Evolutionary conservation across 2,113 vertebrate species (phyloP).

Genomic region (Felis chaus): DNA sequence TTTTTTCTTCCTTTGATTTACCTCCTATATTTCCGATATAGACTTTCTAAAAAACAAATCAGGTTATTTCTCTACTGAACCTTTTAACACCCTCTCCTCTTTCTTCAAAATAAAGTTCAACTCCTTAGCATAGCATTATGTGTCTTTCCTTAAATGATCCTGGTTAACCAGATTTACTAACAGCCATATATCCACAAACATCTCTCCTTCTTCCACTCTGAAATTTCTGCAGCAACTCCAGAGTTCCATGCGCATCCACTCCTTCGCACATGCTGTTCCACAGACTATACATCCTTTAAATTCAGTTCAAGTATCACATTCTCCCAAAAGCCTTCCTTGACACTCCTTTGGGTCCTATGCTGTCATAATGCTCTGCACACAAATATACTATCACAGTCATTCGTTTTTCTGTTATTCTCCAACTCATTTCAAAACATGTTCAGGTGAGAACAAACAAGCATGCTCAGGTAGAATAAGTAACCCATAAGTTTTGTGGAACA

Average conservation of each 20-base stretch:
- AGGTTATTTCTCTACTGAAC: background rate
- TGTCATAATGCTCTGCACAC: background rate
- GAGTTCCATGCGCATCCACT: background rate
- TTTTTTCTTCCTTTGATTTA: background rate
- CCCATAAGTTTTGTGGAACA: background rate
- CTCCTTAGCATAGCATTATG: background rate
- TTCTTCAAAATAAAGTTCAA: background rate
- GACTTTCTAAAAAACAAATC: background rate
- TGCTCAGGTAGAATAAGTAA: background rate
- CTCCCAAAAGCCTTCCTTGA: background rate
- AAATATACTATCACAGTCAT: background rate
- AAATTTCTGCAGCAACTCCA: background rate
- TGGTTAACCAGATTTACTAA: background rate
- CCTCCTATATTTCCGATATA: background rate
- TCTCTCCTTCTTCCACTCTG: background rate
- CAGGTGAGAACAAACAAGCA: background rate
- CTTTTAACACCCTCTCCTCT: background rate
- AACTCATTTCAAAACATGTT: background rate
- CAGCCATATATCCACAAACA: background rate
- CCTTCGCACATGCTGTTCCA: background rate
- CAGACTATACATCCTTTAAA: background rate
- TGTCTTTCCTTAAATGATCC: background rate
- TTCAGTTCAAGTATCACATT: background rate
- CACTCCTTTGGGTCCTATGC: background rate
- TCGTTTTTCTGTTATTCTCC: background rate